Evolutionary conservation across 23 tunicate genomes (phyloP).

Genomic region (Trididemnum miniatum): DNA sequence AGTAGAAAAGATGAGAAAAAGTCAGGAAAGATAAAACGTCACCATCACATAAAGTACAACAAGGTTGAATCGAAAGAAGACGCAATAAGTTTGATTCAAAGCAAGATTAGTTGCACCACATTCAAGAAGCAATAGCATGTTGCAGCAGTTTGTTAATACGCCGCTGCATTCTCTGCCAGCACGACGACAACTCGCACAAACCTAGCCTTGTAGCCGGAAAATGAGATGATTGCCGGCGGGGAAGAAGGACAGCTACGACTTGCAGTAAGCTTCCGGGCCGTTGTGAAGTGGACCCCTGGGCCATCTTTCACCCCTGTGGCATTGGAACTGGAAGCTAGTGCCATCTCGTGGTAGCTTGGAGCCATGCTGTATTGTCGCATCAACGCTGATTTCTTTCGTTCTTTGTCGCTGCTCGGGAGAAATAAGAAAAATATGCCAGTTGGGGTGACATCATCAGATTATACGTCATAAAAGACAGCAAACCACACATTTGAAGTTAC

Average conservation of each 20-base stretch:
- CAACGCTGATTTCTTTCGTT: constrained; percentile 28
- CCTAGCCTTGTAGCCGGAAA: constrained; percentile 47
- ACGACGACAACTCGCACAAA: no score
- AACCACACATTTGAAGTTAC: no score
- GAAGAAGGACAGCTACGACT: constrained; percentile 30
- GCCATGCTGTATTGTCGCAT: constrained; percentile 77
- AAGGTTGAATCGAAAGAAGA: no score
- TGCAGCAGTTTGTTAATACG: background rate
- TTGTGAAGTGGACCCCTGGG: background rate
- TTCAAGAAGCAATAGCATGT: background rate
- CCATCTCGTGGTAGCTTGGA: constrained; percentile 37
- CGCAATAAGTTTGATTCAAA: no score
- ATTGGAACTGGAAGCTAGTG: background rate
- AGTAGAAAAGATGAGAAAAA: no score
- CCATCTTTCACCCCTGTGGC: background rate
- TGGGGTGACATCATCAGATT: no score
- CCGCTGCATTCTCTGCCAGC: no score
- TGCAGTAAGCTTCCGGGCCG: constrained; percentile 7
- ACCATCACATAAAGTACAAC: no score
- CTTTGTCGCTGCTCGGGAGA: constrained; percentile 12
- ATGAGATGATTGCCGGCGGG: constrained; percentile 16
- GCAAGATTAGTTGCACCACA: background rate
- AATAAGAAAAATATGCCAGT: no score
- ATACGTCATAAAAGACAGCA: background rate
- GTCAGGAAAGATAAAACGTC: no score